Base-by-base conservation (phyloP, 2,113 vertebrate genomes). In the Phalacrocorax carbo region DNA sequence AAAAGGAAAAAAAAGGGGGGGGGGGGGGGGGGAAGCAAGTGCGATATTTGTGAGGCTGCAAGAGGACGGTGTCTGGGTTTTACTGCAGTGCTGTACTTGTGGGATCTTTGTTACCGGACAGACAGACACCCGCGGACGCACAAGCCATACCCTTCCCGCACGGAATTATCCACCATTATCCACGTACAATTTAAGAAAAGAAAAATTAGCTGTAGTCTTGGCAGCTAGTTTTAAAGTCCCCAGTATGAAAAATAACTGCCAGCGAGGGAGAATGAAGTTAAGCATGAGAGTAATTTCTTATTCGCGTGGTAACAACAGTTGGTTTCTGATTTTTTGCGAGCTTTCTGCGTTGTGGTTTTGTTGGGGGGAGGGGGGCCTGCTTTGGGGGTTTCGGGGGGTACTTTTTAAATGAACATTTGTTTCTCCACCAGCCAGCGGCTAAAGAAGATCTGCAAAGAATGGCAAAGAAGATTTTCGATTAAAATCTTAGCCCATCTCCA, bases 391-490 rank as follows among this genome's bases (percentile, higher is more conserved):
- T 86, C 29, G 42, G 82, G 70, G 84, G 38, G 22, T 62, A 81
- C 61, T 92, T 97, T 96, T 93, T 82, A 97, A 98, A 97, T 96
- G 96, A 97, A 91, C 78, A 93, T 93, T 97, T 94, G 93, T 96
- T 91, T 97, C 91, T 90, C 49, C 93, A 96, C 94, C 96, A 97
- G 96, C 95, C 91, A 97, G 90, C 36, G 91, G 95, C 96, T 97
- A 96, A 96, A 98, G 96, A 95, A 98, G 97, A 97, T 98, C 97
- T 97, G 98, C 95, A 97, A 97, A 98, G 97, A 97, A 96, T 96
- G 96, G 97, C 93, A 97, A 98, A 98, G 97, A 97, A 98, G 98
- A 98, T 98, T 98, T 98, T 98, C 97, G 97, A 98, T 98, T 98
- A 98, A 98, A 98, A 98, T 96, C 97, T 98, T 95, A 98, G 96